Percentiles rank a stretch among this genome's conserved stretches.
These are phyloP conservation scores for Gouania willdenowi DNA, from an alignment of 2,797 vertebrate species.

Conservation along the genomic window DNA sequence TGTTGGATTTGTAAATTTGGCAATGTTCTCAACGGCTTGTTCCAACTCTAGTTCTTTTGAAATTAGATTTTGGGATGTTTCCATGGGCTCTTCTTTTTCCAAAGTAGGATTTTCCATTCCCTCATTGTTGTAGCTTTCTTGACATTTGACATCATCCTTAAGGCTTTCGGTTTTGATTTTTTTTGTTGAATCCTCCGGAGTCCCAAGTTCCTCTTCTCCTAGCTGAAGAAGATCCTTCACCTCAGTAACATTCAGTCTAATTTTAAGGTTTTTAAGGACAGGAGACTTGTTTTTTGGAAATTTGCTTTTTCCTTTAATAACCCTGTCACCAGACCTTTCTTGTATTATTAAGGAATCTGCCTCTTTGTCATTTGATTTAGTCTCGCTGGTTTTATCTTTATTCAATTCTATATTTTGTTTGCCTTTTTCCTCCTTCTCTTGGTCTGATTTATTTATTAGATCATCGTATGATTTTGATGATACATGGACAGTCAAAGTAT, in stretches of 20 bases:
- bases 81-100: conserved; percentile 63
- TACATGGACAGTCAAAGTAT: conserved; percentile 40
- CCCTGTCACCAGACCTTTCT: conserved; percentile 65
- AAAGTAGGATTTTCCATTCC: conserved; percentile 68
- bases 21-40: conserved; percentile 93
- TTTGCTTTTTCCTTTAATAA: conserved; percentile 65
- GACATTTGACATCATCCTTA: conserved; percentile 63
- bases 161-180: conserved; percentile 66
- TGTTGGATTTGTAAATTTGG: conserved; percentile 88
- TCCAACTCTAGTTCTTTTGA: conserved; percentile 88
- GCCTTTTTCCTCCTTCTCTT: conserved; percentile 77
- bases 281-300: conserved; percentile 79
- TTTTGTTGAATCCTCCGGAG: conserved; percentile 60
- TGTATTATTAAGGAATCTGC: conserved; percentile 37
- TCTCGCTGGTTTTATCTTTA: conserved; percentile 48
- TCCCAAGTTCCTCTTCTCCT: conserved; percentile 72
- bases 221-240: conserved; percentile 79
- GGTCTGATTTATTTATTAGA: conserved; percentile 47
- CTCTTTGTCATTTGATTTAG: conserved; percentile 60
- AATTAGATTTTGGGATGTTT: conserved; percentile 75
- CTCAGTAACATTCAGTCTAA: conserved; percentile 80
- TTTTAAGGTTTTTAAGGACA: conserved; percentile 83
- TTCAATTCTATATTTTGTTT: conserved; percentile 40
- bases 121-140: conserved; percentile 46
- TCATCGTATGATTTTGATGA: conserved; percentile 46